Base-by-base conservation (phyloP, 2,113 vertebrate genomes). In the Dicaeum eximium region DNA sequence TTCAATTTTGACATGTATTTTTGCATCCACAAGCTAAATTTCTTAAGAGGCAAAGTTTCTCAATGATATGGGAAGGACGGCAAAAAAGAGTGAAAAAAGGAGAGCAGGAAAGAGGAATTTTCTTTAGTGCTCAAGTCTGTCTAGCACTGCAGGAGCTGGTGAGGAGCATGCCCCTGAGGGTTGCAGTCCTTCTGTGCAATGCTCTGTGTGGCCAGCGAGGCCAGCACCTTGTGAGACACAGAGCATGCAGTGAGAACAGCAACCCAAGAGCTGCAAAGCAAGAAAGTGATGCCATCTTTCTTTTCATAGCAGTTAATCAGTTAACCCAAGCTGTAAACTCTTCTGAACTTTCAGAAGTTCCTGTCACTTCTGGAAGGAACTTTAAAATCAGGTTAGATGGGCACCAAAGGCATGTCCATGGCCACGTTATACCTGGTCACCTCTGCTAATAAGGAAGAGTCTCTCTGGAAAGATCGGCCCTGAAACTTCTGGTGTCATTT, bases 401-500 rank as follows among this genome's bases (percentile, higher is more conserved):
- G 20, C 33, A 82, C 19, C 7, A 66, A 54, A 73, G 85, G 2
- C 6, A 11, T 15, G 10, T 42, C 47, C 7, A 2, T 62, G 30
- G 15, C 38, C 23, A 11, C 15, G 15, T 48, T 88, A 37, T 51
- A 40, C 35, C 48, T 56, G 44, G 38, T 64, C 67, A 64, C 31
- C 14, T 78, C 33, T 56, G 69, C 23, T 71, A 40, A 31, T 31
- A 64, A 60, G 37, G 38, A 70, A n/a, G 17, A 22, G 70, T 60
- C 28, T 78, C 27, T 33, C 21, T 86, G 71, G 51, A 80, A 56
- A 2, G 1, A 57, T 88, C n/a, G 64, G 47, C 72, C 33, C 47
- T 67, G 82, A 83, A 93, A 83, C 33, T 92, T 86, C 48, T 84
- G 69, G 67, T 90, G 60, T 86, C 2, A 48, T 58, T 92, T 90